phyloP scores from a whole-genome alignment of 2,113 vertebrate genomes.

The Ceratotherium simum region DNA sequence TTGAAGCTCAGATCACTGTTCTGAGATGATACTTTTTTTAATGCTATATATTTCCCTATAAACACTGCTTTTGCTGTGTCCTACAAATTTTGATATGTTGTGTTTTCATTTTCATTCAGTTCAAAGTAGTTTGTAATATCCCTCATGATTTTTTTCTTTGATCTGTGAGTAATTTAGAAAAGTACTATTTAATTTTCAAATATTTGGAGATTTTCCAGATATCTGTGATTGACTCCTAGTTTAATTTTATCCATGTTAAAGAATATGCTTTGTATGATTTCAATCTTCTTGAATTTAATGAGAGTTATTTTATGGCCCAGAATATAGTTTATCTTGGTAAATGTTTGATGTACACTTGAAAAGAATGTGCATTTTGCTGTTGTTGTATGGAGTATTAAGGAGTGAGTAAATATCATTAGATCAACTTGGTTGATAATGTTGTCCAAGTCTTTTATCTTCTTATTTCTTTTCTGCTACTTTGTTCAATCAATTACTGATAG shows the following conservation, averaged over 20 bases:
- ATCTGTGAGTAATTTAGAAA: neutral
- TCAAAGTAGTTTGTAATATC: neutral
- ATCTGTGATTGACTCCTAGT: neutral
- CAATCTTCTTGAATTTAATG: slow-evolving; percentile 5
- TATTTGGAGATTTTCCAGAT: neutral
- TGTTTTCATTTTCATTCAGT: neutral
- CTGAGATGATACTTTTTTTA: neutral
- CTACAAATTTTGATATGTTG: neutral
- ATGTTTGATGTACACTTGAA: neutral
- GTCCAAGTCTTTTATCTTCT: neutral
- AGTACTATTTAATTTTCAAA: neutral
- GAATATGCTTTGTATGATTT: neutral
- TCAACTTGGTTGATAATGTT: neutral
- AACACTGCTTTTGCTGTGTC: neutral
- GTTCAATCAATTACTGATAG: neutral
- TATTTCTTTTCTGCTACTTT: neutral
- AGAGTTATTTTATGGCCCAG: neutral
- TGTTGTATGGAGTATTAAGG: neutral
- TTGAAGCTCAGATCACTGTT: neutral
- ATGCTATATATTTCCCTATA: neutral
- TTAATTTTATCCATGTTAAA: slow-evolving; percentile 4
- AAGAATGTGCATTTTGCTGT: neutral
- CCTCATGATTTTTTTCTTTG: neutral
- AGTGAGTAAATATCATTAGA: neutral
- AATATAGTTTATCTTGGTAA: neutral